These are phyloP conservation scores for Alaudala cheleensis DNA, from an alignment of 2,113 vertebrate genomes.

Conservation along the genomic window DNA sequence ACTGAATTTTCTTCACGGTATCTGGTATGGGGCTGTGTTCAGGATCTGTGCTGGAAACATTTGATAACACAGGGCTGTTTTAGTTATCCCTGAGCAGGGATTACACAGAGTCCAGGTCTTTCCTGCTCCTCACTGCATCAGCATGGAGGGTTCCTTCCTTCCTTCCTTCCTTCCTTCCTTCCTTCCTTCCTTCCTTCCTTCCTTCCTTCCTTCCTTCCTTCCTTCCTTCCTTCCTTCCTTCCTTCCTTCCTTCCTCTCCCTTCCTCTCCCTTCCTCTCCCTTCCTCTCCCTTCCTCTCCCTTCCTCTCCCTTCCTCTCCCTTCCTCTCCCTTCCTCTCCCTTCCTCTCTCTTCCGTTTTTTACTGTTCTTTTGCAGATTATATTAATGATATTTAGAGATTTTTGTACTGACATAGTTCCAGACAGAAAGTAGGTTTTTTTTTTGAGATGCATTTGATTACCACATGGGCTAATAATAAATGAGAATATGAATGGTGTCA, in stretches of 20 bases:
- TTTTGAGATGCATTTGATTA: background rate
- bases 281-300: too few species aligned
- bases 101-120: background rate
- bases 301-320: too few species aligned
- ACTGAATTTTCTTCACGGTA: background rate
- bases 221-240: too few species aligned
- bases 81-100: background rate
- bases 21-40: background rate
- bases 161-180: too few species aligned
- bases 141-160: accelerated
- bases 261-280: too few species aligned
- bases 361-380: background rate
- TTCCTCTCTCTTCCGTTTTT: background rate
- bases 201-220: too few species aligned
- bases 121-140: background rate
- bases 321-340: too few species aligned
- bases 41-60: background rate
- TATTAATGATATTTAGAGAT: background rate
- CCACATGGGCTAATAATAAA: background rate
- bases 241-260: too few species aligned
- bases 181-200: too few species aligned
- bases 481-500: background rate
- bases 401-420: background rate
- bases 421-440: background rate
- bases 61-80: background rate